Evolutionary conservation across 2,888 invertebrate genomes (phyloP).

Genomic region (Parascotia fuliginaria): DNA sequence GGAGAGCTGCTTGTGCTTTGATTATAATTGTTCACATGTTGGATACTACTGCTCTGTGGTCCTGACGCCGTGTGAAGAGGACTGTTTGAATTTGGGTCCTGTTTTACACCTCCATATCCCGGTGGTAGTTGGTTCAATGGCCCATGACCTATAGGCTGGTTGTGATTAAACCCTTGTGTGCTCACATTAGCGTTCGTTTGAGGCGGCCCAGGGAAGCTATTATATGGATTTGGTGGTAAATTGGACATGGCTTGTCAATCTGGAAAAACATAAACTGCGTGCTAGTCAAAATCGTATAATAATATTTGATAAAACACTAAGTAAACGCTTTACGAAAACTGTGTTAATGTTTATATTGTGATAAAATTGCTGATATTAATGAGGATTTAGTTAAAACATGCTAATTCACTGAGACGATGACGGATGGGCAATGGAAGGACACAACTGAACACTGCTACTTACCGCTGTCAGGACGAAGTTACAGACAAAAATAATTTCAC

Average conservation of each 20-base stretch:
- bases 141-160: conserved; percentile 62
- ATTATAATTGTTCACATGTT: conserved; percentile 66
- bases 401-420: conserved; percentile 75
- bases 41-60: conserved; percentile 55
- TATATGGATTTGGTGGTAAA: conserved; percentile 75
- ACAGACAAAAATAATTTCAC: conserved; percentile 63
- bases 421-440: conserved; percentile 64
- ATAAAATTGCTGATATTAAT: conserved; percentile 62
- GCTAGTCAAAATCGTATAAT: conserved; percentile 28
- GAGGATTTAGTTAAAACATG: conserved; percentile 74
- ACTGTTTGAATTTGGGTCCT: conserved; percentile 75
- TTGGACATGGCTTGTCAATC: conserved; percentile 81
- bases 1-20: conserved; percentile 78
- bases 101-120: conserved; percentile 62
- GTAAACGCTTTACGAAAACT: conserved; percentile 15
- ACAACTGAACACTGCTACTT: conserved; percentile 49
- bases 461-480: conserved; percentile 62
- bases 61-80: conserved; percentile 53
- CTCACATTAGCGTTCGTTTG: conserved; percentile 62
- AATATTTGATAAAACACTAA: conserved; percentile 13
- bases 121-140: conserved; percentile 68
- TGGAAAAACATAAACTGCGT: conserved; percentile 62
- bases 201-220: conserved; percentile 61
- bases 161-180: conserved; percentile 55
- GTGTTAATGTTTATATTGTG: conserved; percentile 60